These are phyloP conservation scores for Macropis europaea DNA, from an alignment of 2,888 invertebrate species.

Conservation along the genomic window DNA sequence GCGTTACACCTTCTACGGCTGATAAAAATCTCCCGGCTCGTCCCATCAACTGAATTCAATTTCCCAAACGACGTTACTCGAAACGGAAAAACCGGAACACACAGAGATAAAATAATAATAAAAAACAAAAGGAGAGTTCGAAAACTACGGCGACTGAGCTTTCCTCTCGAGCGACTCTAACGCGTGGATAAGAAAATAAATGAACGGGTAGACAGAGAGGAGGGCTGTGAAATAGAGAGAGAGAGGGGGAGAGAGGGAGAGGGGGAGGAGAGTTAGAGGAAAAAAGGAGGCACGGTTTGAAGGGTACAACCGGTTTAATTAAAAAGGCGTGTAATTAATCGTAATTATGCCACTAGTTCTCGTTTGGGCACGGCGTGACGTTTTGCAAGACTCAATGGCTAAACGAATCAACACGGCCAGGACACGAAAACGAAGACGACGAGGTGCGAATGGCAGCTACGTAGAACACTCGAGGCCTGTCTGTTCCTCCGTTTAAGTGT, in stretches of 20 bases:
- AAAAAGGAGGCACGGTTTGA: not conserved
- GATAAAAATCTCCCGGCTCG: no score
- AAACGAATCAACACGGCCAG: conserved; percentile 44
- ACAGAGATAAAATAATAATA: no score
- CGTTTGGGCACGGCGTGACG: conserved; percentile 37
- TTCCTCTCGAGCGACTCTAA: not conserved
- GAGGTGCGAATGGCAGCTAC: conserved; percentile 9
- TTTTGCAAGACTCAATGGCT: conserved; percentile 37
- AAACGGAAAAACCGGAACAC: no score
- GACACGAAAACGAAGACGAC: conserved; percentile 40
- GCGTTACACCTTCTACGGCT: not conserved
- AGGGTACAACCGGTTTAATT: conserved; percentile 49
- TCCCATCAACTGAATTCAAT: no score
- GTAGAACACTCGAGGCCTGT: conserved; percentile 13
- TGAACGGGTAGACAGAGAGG: not conserved
- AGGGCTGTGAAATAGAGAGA: no score
- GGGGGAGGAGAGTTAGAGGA: not conserved
- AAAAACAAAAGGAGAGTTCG: not conserved
- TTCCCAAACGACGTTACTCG: no score
- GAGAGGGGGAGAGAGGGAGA: not conserved
- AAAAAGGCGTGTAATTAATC: conserved; percentile 56
- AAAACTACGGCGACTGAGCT: no score
- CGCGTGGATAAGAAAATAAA: conserved; percentile 33
- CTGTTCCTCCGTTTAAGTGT: conserved; percentile 5
- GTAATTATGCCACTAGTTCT: conserved; percentile 53